A percentile compares a stretch with the other conserved stretches of the same genome.
Conservation (phyloP, 2,113 vertebrate genomes). For the Amphiprion percula region DNA sequence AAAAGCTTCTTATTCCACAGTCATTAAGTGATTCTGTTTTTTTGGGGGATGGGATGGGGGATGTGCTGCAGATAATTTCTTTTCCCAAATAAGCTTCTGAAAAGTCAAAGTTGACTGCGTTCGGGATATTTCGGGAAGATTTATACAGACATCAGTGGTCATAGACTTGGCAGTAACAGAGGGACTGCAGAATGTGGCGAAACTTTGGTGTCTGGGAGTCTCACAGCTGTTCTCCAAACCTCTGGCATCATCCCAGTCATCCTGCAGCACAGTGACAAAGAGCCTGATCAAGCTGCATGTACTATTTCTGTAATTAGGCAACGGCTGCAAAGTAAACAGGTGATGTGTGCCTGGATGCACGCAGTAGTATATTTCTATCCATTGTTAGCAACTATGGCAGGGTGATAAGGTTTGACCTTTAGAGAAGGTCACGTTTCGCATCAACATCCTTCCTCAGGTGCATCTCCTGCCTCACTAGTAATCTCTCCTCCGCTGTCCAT, state of each 20-base stretch:
- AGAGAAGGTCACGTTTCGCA: slow-evolving; percentile 57
- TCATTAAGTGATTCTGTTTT: slow-evolving; percentile 10
- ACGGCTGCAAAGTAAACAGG: slow-evolving; percentile 14
- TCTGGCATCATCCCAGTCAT: slow-evolving; percentile 22
- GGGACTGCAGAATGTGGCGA: slow-evolving; percentile 7
- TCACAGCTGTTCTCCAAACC: slow-evolving; percentile 40
- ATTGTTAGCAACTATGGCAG: background rate
- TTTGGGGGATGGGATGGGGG: background rate
- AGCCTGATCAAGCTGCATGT: slow-evolving; percentile 17
- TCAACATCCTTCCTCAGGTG: slow-evolving; percentile 16
- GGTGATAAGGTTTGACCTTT: slow-evolving; percentile 51
- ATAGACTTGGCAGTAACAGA: background rate
- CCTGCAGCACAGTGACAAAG: slow-evolving; percentile 27
- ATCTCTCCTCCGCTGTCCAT: background rate
- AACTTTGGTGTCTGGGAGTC: slow-evolving; percentile 13
- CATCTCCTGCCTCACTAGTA: background rate
- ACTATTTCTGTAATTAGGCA: background rate
- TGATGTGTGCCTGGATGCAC: slow-evolving; percentile 13
- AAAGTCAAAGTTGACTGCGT: background rate
- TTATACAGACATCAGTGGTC: slow-evolving; percentile 16
- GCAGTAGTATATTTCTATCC: background rate
- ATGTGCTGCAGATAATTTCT: slow-evolving; percentile 12
- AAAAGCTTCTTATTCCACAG: slow-evolving; percentile 11
- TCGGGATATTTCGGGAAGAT: background rate
- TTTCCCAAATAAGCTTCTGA: background rate